These are phyloP conservation scores for Melanotaenia nigrans DNA, from an alignment of 2,797 vertebrate species.

Conservation along the genomic window DNA sequence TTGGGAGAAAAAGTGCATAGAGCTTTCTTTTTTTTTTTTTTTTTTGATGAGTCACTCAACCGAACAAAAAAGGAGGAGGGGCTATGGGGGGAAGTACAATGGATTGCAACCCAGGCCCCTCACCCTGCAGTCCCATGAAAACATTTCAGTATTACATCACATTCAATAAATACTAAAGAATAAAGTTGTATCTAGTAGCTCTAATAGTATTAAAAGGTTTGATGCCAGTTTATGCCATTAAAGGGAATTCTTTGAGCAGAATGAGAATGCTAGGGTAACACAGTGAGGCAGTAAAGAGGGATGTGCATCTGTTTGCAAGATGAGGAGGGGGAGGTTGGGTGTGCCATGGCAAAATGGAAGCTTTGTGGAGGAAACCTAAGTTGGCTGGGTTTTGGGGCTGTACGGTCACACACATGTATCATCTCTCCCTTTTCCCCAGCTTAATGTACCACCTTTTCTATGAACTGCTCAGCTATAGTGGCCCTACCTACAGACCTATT, in stretches of 20 bases:
- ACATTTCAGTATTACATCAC: slow-evolving; percentile 65
- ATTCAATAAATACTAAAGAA: slow-evolving; percentile 21
- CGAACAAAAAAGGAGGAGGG: slow-evolving; percentile 66
- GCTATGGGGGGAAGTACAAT: slow-evolving; percentile 55
- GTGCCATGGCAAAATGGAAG: slow-evolving; percentile 62
- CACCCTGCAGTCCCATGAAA: slow-evolving; percentile 46
- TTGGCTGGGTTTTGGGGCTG: slow-evolving; percentile 58
- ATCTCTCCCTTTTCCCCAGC: slow-evolving; percentile 61
- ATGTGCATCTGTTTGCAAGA: slow-evolving; percentile 61
- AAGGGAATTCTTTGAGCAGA: slow-evolving; percentile 44
- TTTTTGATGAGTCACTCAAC: slow-evolving; percentile 81
- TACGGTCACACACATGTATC: slow-evolving; percentile 69
- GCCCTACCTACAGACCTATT: slow-evolving; percentile 34
- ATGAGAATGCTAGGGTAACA: slow-evolving; percentile 36
- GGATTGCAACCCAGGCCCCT: slow-evolving; percentile 25
- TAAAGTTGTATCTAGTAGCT: slow-evolving; percentile 21
- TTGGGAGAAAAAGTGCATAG: slow-evolving; percentile 47
- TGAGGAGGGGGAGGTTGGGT: slow-evolving; percentile 49
- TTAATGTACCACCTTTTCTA: slow-evolving; percentile 72
- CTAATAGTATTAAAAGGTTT: slow-evolving; percentile 40
- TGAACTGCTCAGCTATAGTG: slow-evolving; percentile 33
- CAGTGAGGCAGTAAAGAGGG: slow-evolving; percentile 31
- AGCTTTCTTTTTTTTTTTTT: slow-evolving; percentile 52
- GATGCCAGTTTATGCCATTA: slow-evolving; percentile 40
- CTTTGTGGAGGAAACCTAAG: slow-evolving; percentile 76